Percentiles rank a stretch among this genome's conserved stretches.
Conservation (phyloP, 1,140 invertebrate species). For the Kradibia gibbosae region DNA sequence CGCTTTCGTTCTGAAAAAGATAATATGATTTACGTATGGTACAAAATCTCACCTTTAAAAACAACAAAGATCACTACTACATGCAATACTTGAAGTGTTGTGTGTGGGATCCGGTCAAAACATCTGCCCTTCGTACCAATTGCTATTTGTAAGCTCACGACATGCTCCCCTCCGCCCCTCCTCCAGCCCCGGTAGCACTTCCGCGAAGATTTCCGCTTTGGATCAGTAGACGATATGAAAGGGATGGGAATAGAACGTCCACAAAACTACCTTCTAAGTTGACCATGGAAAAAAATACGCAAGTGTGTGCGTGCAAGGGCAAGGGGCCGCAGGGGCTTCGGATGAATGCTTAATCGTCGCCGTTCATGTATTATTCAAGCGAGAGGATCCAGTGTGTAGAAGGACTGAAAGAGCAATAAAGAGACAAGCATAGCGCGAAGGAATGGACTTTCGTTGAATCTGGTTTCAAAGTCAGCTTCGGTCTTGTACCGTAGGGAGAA, state of each 20-base stretch:
- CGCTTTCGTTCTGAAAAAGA: background rate
- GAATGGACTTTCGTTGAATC: slow-evolving; percentile 36
- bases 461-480: slow-evolving; percentile 13
- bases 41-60: background rate
- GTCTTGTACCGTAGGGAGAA: no score
- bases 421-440: background rate
- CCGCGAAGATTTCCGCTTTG: slow-evolving; percentile 11
- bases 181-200: no score
- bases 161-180: background rate
- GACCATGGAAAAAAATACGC: background rate
- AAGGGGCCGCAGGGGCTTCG: background rate
- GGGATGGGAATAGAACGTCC: background rate
- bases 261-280: background rate
- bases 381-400: slow-evolving; percentile 21
- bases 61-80: background rate
- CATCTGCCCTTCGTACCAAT: slow-evolving; percentile 25
- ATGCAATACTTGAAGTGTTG: slow-evolving; percentile 13
- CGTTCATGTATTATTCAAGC: slow-evolving; percentile 44
- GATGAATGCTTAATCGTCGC: slow-evolving; percentile 43
- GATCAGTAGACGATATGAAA: background rate
- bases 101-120: background rate
- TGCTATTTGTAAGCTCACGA: slow-evolving; percentile 18
- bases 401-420: background rate
- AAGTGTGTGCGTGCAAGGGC: background rate
- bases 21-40: background rate